A percentile compares a stretch with the other conserved stretches of the same genome.
Conservation (phyloP, 2,797 vertebrate genomes). For the Macropus fuliginosus region DNA sequence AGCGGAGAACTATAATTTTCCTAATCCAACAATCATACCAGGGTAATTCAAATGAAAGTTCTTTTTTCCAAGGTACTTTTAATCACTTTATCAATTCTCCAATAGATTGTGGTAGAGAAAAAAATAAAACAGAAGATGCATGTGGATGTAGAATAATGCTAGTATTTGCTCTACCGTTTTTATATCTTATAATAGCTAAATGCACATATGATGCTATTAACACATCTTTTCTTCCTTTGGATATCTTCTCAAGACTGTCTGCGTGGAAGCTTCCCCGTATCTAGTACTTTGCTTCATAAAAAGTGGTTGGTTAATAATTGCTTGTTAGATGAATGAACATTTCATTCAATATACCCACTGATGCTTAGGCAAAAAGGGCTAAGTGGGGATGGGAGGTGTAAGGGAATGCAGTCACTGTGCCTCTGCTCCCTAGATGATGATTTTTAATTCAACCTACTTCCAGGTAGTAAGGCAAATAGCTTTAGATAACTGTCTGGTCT, state of each 20-base stretch:
- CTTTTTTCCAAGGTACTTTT: too few species aligned
- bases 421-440: neutral
- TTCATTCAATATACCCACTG: neutral
- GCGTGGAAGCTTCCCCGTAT: neutral
- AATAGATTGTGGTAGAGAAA: too few species aligned
- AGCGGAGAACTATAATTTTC: neutral
- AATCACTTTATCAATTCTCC: too few species aligned
- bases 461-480: neutral
- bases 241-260: neutral
- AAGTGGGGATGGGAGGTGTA: neutral
- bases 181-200: neutral
- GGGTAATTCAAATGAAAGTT: too few species aligned
- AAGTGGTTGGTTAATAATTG: neutral
- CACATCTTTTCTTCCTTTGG: neutral
- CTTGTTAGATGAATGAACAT: neutral
- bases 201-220: neutral
- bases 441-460: neutral
- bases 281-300: neutral
- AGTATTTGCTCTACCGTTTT: neutral
- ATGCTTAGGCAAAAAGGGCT: neutral
- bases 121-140: neutral
- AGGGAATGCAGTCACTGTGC: neutral
- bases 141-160: neutral
- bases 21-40: neutral
- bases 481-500: neutral